Evolutionary conservation across 2,113 vertebrate genomes (phyloP), one percentile per base, ranked within the genome.

Genomic region (Tenebrosternarchus preto): DNA sequence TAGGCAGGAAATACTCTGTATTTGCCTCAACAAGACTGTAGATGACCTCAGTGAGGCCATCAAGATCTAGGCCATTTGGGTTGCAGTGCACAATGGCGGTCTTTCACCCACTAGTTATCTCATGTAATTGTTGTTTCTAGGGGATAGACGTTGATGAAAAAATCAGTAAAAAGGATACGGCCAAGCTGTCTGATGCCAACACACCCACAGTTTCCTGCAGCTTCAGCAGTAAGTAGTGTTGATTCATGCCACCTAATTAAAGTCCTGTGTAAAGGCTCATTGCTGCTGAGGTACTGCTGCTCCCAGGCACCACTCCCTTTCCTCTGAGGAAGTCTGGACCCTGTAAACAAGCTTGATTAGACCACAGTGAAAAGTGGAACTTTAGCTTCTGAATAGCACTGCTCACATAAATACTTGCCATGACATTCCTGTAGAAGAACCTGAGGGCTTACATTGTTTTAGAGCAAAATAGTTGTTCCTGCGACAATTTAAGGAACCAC

Each of bases 161-260:
- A 76, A 90, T 93, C 9, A 93, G 90, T 71, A 92, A 91, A 86
- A 93, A 88, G 73, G 94, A 95, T 3, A 89, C 93, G 76, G 92
- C 94, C 84, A 91, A 89, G 2, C 84, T 93, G 75, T 98, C 98
- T 78, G 97, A 96, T 82, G 97, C 95, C 83, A 99, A 97, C 89
- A 97, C 97, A 0, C 97, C 98, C 27, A 96, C 95, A 2, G 93
- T 99, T 85, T 99, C 96, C 88, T 99, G 97, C 86, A 89, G 92
- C 81, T 99, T 99, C 74, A 93, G 90, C 87, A 90, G 98, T 99
- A 90, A 90, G 97, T 95, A 68, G 73, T 43, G 53, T 71, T 64
- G 87, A 87, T 83, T 67, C 57, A 61, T 82, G 25, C 16, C 71
- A 72, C 22, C 55, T 86, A 83, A 90, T 89, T 85, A 84, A 89